Evolutionary conservation across 2,797 vertebrate genomes (phyloP).

Genomic region (Xenops minutus): DNA sequence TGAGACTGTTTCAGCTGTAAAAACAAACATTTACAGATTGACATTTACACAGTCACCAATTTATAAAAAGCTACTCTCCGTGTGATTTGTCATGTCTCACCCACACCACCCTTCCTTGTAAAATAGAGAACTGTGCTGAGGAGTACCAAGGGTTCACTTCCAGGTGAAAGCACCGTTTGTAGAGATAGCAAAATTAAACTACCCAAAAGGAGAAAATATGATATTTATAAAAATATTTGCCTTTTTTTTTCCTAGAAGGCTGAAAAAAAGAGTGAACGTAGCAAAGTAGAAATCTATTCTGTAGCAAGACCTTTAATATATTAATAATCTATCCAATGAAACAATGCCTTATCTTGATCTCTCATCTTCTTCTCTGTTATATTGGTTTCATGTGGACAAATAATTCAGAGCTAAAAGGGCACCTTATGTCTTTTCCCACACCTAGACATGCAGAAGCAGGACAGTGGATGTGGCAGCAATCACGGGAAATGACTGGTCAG

Average conservation of each 20-base stretch:
- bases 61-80: constrained; percentile 37
- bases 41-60: constrained; percentile 59
- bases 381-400: background rate
- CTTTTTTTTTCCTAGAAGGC: background rate
- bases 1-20: constrained; percentile 66
- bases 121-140: background rate
- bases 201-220: background rate
- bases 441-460: background rate
- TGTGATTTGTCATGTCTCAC: constrained; percentile 28
- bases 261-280: background rate
- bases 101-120: background rate
- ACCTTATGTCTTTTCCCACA: background rate
- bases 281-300: background rate
- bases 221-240: background rate
- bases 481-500: background rate
- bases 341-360: background rate
- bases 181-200: background rate
- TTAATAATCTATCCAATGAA: background rate
- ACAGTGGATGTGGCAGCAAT: background rate
- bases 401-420: constrained; percentile 3
- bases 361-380: background rate
- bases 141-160: background rate
- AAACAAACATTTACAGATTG: constrained; percentile 72
- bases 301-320: background rate
- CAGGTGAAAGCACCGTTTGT: background rate